Evolutionary conservation across 1,140 invertebrate species (phyloP), one percentile per base, ranked within the genome.

Genomic region (Stenopsyche tienmushanensis): DNA sequence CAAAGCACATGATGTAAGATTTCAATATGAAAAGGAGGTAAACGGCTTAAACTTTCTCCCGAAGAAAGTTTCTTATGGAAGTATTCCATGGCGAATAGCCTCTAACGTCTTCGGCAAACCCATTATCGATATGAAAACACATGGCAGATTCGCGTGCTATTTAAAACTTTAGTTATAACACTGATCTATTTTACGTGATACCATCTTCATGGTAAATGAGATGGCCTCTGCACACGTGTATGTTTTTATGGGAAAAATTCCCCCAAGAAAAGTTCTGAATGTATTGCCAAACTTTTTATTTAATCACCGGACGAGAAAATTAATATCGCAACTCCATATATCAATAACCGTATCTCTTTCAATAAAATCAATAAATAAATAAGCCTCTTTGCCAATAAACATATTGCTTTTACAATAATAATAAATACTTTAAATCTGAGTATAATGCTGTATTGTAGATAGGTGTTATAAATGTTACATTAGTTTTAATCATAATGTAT

Each of bases 171-270:
- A 45, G 20, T 49, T 63, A 45, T 63, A 63, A 63, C 45, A 23
- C 45, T 50, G 60, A 52, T 53, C 39, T 64, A 64, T 64, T 41
- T 34, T 64, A 75, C 72, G 71, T 65, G 65, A 64, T 15, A 26
- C 39, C 29, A 34, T 50, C 34, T 62, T 34, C 29, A 13, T 5
- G 5, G 29, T 34, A 34, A 34, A 34, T 34, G 29, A 34, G 13
- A n/a, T n/a, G n/a, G n/a, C n/a, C n/a, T n/a, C n/a, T n/a, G n/a
- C n/a, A n/a, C n/a, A n/a, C n/a, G n/a, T n/a, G n/a, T n/a, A n/a
- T n/a, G n/a, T n/a, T n/a, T n/a, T n/a, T n/a, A n/a, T n/a, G n/a
- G n/a, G n/a, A 13, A 34, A 34, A 34, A 34, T 13, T 34, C 29
- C 13, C 29, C 5, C 5, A 13, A 34, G 29, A 34, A 7, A 34